Evolutionary conservation across 1,140 invertebrate genomes (phyloP), one percentile per base, ranked within the genome.

Genomic region (Phymorhynchus buccinoides): DNA sequence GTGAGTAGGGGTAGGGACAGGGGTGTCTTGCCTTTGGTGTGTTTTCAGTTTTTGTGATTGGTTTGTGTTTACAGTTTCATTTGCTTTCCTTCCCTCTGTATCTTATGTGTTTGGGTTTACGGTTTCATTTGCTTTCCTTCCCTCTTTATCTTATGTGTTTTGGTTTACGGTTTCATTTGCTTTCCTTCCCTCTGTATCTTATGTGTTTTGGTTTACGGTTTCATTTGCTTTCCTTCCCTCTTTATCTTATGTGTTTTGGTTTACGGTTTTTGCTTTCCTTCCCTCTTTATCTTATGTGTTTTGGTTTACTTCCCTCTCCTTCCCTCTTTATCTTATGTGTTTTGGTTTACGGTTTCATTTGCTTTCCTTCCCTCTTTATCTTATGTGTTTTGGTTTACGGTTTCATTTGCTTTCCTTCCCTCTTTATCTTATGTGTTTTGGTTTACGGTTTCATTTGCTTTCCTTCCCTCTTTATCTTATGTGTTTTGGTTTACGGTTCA

Each of bases 1-100:
- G 94, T 94, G 86, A 91, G 90, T 90, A 14, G 7, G 3, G n/a
- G 68, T 32, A 18, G n/a, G 32, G 68, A 35, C 35, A 12, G 68
- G 1, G 32, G 2, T 66, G 7, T 66, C 16, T 7, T 66, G 7
- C n/a, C n/a, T 27, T 66, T 66, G 7, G 4, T 52, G n/a, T 68
- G 18, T 32, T 35, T 71, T 35, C 18, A 71, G 30, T 71, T 35
- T 35, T 9, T 71, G 30, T 71, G 32, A 27, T 71, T 66, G 62
- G n/a, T 30, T 22, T 52, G 9, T 52, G 7, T 41, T 9, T 37
- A 78, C n/a, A 27, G 12, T 14, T 78, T 6, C 18, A 18, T 78
- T 78, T 44, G 6, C 27, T 73, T 37, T 73, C 27, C 27, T 37
- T 73, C 68, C 35, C 27, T 73, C 27, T 66, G 16, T 66, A 7